Conservation (phyloP, 2,888 invertebrate species). For the Eupeodes latifasciatus region DNA sequence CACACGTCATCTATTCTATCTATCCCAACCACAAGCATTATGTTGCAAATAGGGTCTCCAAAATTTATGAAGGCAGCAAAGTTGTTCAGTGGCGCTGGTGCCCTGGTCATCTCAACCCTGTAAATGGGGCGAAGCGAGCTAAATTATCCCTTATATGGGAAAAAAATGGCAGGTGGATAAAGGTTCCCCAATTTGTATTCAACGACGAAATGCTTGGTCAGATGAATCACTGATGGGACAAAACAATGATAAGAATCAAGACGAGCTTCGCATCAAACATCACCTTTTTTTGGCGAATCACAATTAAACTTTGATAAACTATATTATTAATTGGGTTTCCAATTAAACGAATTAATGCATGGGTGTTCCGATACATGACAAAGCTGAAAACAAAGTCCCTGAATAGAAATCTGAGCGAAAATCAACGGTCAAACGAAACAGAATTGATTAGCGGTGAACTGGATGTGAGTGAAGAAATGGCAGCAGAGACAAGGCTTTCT, state of each 20-base stretch:
- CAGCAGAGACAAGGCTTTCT: background rate
- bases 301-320: background rate
- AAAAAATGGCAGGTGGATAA: background rate
- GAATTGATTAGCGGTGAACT: background rate
- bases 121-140: background rate
- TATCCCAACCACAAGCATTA: background rate
- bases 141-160: background rate
- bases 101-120: background rate
- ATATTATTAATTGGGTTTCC: too few species aligned
- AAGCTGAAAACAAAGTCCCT: background rate
- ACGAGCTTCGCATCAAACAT: background rate
- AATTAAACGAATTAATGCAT: background rate
- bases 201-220: background rate
- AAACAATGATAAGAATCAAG: background rate
- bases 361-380: background rate
- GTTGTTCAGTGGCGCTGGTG: background rate
- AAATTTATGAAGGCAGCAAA: background rate
- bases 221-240: background rate
- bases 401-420: too few species aligned
- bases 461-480: background rate
- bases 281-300: background rate
- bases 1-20: background rate
- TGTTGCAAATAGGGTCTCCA: background rate
- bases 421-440: too few species aligned
- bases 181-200: background rate